phyloP scores from a whole-genome alignment of 2,797 vertebrate species.

The Anguilla anguilla region DNA sequence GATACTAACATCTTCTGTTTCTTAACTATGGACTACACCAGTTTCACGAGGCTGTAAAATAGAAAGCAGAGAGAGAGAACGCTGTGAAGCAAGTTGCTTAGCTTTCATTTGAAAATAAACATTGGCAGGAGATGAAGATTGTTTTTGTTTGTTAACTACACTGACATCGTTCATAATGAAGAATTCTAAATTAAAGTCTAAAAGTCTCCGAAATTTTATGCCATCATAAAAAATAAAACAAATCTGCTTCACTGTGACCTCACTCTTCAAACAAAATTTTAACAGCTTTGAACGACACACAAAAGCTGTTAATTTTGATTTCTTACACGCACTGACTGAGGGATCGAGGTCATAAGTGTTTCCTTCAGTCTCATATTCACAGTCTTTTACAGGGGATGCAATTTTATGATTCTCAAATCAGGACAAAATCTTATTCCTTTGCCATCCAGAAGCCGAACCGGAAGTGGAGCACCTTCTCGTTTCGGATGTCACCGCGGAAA shows the following conservation, averaged over 20 bases:
- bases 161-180: neutral
- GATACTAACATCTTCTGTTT: neutral
- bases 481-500: constrained; percentile 77
- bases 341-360: neutral
- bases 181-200: neutral
- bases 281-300: neutral
- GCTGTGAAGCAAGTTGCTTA: neutral
- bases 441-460: constrained; percentile 85
- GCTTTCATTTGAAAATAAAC: neutral
- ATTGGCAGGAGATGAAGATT: neutral
- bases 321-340: neutral
- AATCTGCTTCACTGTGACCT: neutral
- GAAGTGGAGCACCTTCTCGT: constrained; percentile 87
- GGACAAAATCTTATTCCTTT: constrained; percentile 57
- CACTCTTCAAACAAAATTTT: neutral
- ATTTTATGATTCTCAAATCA: neutral
- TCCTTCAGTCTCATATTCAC: neutral
- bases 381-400: neutral
- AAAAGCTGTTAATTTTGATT: neutral
- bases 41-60: neutral
- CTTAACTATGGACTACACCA: neutral
- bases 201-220: neutral
- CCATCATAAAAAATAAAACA: neutral
- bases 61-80: neutral
- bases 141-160: neutral